Base-by-base conservation (phyloP, 1,140 invertebrate species). In the Globodera rostochiensis region DNA sequence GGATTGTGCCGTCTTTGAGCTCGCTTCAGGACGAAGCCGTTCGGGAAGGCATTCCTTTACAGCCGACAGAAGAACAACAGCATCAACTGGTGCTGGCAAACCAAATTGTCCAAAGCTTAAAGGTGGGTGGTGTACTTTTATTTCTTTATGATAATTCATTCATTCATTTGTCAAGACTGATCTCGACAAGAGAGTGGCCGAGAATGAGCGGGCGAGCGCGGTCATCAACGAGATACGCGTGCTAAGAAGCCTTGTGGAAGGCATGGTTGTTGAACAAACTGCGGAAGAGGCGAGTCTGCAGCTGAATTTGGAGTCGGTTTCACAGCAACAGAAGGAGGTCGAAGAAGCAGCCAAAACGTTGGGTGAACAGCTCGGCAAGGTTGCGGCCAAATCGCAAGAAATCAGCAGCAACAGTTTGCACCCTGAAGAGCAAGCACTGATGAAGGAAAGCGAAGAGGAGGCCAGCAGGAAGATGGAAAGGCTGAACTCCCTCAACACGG, bases 401-500 rank as follows among this genome's bases (percentile, higher is more conserved):
- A 19, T 74, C 67, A 70, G n/a, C 67, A 70, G n/a, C 67, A 25
- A 8, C 67, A 45, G 67, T 45, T 19, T 49, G 53, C 25, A 80
- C 80, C 60, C 76, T 21, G 79, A 79, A 36, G 79, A 80, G 49
- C 47, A 80, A 50, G 73, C 47, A 15, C 21, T 36, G 25, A n/a
- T 77, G 21, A 49, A 25, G 21, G 46, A n/a, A 21, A 64, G 5
- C 25, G 75, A 80, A 50, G 46, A 80, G 79, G n/a, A 49, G 50
- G 79, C 79, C 13, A n/a, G n/a, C 45, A 70, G n/a, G 11, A 53
- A 80, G 47, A 46, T 80, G 79, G 70, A 79, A 19, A 36, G 50
- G 47, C 45, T 80, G 21, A 25, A 80, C 3, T 60, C 60, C 45
- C 76, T 80, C 21, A 57, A 53, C 76, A n/a, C 21, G 21, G 21